Evolutionary conservation across 2,113 vertebrate species (phyloP), one percentile per base, ranked within the genome.

Genomic region (Platysternon megacephalum): DNA sequence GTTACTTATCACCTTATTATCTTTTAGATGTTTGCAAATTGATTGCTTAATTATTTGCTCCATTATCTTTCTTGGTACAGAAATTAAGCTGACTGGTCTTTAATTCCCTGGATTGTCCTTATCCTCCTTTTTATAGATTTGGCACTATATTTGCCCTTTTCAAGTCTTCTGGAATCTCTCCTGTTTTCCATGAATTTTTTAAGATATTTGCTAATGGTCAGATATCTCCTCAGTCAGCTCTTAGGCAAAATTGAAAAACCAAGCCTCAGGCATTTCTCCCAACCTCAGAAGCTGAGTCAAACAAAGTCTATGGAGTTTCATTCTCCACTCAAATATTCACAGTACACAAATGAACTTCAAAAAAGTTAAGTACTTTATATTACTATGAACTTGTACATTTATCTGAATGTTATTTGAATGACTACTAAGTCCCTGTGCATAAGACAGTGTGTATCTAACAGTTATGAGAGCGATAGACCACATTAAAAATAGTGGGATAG

Each of bases 261-360:
- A 81, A 56, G 82, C 80, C 88, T 94, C 8, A 1, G 76, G 88
- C 78, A 85, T 91, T 90, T 61, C 29, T 72, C 46, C 26, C 32
- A 87, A n/a, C 42, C 88, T 94, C 84, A 91, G 86, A 97, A 93
- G 85, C 91, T 84, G 82, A 83, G 79, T 85, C 68, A 80, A 76
- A 90, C 2, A 53, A 84, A 90, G 7, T 84, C 13, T 1, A 0
- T 55, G 35, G 35, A n/a, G 8, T 72, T 39, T 19, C n/a, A 72
- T 72, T 21, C 35, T 72, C 35, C n/a, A 39, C 35, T 72, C 9
- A 39, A 9, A 22, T n/a, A 72, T 21, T 39, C n/a, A 72, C 19
- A 68, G 32, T 6, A 65, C 11, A 61, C 6, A n/a, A 68, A 68
- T 19, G 65, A 68, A 39, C 32, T 11, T n/a, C 35, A 10, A 68